Conservation (phyloP, 92 coral and sea anemone species). For the Parazoanthus atlanticus region DNA sequence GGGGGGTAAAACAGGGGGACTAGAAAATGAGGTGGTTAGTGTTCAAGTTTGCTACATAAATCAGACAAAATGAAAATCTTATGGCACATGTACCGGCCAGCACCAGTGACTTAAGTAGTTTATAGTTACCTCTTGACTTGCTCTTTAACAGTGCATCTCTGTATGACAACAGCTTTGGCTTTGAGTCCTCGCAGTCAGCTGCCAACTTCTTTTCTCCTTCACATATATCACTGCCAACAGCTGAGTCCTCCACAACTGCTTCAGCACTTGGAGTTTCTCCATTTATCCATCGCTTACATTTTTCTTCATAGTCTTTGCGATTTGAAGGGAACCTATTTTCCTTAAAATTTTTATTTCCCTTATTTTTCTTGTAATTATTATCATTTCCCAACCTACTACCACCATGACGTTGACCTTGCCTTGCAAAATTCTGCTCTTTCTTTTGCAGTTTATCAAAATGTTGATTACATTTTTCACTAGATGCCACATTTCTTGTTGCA, state of each 20-base stretch:
- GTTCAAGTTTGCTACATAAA: too few species aligned
- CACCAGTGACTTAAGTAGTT: not conserved
- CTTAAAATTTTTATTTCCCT: constrained; percentile 39
- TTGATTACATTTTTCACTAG: constrained; percentile 39
- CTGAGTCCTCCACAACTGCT: not conserved
- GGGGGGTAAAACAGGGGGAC: too few species aligned
- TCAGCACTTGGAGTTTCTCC: constrained; percentile 22
- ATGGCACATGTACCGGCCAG: too few species aligned
- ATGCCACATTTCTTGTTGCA: constrained; percentile 25
- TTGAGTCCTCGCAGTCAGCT: not conserved
- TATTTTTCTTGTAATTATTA: constrained; percentile 33
- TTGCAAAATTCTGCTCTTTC: constrained; percentile 33
- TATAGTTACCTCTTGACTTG: constrained; percentile 63
- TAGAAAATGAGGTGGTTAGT: too few species aligned
- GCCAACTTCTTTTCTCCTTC: constrained; percentile 13
- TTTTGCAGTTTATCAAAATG: constrained; percentile 52
- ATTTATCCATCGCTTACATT: constrained; percentile 32
- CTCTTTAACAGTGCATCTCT: constrained; percentile 83
- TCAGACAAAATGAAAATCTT: too few species aligned
- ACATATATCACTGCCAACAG: not conserved
- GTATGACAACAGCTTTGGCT: constrained; percentile 68
- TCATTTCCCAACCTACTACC: constrained; percentile 41
- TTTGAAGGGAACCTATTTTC: not conserved
- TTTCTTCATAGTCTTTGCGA: constrained; percentile 45
- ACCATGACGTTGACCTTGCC: constrained; percentile 38